Evolutionary conservation across 2,113 vertebrate genomes (phyloP).

Genomic region (Channa argus): DNA sequence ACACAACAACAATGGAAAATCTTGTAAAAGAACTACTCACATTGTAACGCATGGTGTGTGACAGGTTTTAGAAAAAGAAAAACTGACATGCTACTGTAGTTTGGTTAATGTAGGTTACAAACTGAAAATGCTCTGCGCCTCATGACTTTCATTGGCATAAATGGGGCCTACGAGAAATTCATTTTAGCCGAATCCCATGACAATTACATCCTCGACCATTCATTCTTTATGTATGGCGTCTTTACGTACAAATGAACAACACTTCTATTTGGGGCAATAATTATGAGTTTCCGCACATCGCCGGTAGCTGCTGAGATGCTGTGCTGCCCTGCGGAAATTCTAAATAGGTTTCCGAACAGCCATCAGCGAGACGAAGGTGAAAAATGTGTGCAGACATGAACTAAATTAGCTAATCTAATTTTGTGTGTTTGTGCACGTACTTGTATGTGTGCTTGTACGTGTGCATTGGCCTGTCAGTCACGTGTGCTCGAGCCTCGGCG

Average conservation of each 20-base stretch:
- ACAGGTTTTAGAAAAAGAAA: not conserved
- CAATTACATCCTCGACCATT: slow-evolving; percentile 34
- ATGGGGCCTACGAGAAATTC: slow-evolving; percentile 14
- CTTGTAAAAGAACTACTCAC: no score
- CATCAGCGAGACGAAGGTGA: slow-evolving; percentile 60
- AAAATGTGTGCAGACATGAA: slow-evolving; percentile 79
- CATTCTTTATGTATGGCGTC: slow-evolving; percentile 53
- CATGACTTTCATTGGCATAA: slow-evolving; percentile 11
- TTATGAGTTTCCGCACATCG: slow-evolving; percentile 61
- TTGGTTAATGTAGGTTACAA: slow-evolving; percentile 50
- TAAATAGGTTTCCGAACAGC: slow-evolving; percentile 74
- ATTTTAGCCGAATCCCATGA: slow-evolving; percentile 48
- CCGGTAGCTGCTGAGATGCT: slow-evolving; percentile 44
- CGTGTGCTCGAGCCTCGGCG: slow-evolving; percentile 11
- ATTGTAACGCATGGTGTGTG: no score
- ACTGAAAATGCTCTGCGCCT: slow-evolving; percentile 18
- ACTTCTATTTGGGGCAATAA: slow-evolving; percentile 63
- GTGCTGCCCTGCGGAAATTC: slow-evolving; percentile 63
- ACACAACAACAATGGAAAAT: no score
- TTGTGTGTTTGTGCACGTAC: slow-evolving; percentile 43
- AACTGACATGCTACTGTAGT: not conserved
- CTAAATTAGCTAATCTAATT: slow-evolving; percentile 80
- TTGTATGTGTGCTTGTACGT: slow-evolving; percentile 31
- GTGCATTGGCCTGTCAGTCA: slow-evolving; percentile 29
- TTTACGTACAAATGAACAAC: slow-evolving; percentile 63